Base-by-base conservation (phyloP, 2,888 invertebrate species). In the Callosobruchus maculatus region DNA sequence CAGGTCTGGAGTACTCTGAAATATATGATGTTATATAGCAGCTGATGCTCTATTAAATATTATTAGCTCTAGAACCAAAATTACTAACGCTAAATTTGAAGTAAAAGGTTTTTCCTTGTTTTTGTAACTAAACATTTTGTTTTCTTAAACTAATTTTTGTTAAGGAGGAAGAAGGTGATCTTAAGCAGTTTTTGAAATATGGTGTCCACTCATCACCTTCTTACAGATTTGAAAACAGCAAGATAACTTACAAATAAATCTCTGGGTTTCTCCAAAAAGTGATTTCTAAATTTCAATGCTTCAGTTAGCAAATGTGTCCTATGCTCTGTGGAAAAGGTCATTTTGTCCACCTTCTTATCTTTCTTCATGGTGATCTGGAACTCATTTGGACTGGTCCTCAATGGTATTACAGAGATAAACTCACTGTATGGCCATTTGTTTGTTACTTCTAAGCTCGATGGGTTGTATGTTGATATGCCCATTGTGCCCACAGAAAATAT, bases 391-490 rank as follows among this genome's bases (percentile, higher is more conserved):
- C 86, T 73, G 73, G 90, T 85, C 85, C 90, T 91, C 83, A 83
- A 71, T 5, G 84, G 84, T 74, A 80, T 80, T 20, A 84, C 79
- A 20, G 84, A 83, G 71, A 77, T 80, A 73, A 83, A 81, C 87
- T 88, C 84, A 76, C 79, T 81, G 70, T 84, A 96, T 72, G 92
- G 89, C 96, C 96, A 97, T 88, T 96, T 94, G 88, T 99, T 99
- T 73, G 99, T 99, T 78, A 96, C 91, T 85, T 97, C 97, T 82
- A 96, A 89, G 80, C 91, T 93, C 77, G 90, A 91, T n/a, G 96
- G 98, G 88, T 98, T 98, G 88, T 99, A 99, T 0, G 99, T 99
- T 70, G 98, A 97, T 81, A 99, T 95, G 49, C 98, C 98, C 85
- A 93, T 92, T 68, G 97, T 95, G 73, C 99, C 99, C 84, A 99